Evolutionary conservation across 2,888 invertebrate species (phyloP).

Genomic region (Ochropleura plecta): DNA sequence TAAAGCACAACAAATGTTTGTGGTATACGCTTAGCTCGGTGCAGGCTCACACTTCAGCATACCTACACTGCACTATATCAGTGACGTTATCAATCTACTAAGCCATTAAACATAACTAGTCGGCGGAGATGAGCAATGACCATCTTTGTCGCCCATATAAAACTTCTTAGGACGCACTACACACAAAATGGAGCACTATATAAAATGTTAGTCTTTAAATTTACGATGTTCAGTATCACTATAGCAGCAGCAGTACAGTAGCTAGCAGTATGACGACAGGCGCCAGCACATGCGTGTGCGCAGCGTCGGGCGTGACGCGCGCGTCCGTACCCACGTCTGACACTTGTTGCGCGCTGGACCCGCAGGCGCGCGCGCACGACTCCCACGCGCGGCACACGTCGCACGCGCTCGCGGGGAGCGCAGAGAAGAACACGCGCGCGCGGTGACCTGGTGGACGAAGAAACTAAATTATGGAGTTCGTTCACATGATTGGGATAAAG

Average conservation of each 20-base stretch:
- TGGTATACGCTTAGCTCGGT: background rate
- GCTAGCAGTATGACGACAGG: constrained; percentile 46
- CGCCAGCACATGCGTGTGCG: constrained; percentile 19
- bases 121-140: constrained; percentile 29
- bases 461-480: background rate
- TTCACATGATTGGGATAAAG: background rate
- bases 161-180: constrained; percentile 22
- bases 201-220: constrained; percentile 29
- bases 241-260: constrained; percentile 47
- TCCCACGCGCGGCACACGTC: constrained; percentile 94
- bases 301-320: constrained; percentile 51
- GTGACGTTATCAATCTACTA: background rate
- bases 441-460: constrained; percentile 91
- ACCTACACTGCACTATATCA: background rate
- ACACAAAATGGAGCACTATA: constrained; percentile 9
- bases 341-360: constrained; percentile 75
- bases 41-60: background rate
- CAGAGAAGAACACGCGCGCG: constrained; percentile 95
- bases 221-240: constrained; percentile 11
- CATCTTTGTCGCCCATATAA: background rate
- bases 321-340: constrained; percentile 40
- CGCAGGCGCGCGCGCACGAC: constrained; percentile 85
- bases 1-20: background rate
- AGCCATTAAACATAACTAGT: constrained; percentile 23
- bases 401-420: constrained; percentile 93